Evolutionary conservation across 2,888 invertebrate genomes (phyloP), one percentile per base, ranked within the genome.

Genomic region (Drosophila vallismaia): DNA sequence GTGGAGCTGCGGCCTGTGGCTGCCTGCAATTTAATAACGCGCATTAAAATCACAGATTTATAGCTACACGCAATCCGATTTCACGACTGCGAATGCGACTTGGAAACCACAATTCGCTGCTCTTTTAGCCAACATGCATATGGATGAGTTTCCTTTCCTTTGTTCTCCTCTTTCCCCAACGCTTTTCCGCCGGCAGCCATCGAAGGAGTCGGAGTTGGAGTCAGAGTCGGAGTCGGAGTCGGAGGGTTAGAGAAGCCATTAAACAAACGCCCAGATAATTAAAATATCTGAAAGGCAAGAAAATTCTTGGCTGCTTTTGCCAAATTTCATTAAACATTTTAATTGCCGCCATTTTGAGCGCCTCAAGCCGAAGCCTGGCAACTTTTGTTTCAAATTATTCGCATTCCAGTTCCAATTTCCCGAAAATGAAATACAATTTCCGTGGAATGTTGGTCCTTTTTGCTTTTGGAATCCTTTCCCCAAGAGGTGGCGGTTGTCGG

Each of bases 311-410:
- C 51, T 69, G 53, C 70, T 84, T 80, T 70, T 53, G 71, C 63
- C 60, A 71, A 87, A 84, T 85, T 85, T 85, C 85, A 85, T 87
- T 88, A 77, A 86, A 83, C 83, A 86, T 86, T 86, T 88, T 88
- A 87, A 87, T 88, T 88, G 75, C 86, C 76, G 53, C 68, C 77
- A 79, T 79, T 83, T 81, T 86, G 81, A 62, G 67, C 49, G 40
- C 49, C 29, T 26, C 10, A 24, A 10, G 28, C 45, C 31, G 24
- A 19, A 44, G 38, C 49, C 57, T 19, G 50, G 42, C 45, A 56
- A 71, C 74, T 80, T 80, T 77, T 64, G 73, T 74, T 72, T 36
- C 56, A 75, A 72, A 80, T 82, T 68, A 82, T 87, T 70, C 79
- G 85, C 84, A 81, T 81, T 81, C 79, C 75, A 71, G 70, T 77